Evolutionary conservation across 2,797 vertebrate species (phyloP), one percentile per base, ranked within the genome.

Genomic region (Peromyscus aztecus): DNA sequence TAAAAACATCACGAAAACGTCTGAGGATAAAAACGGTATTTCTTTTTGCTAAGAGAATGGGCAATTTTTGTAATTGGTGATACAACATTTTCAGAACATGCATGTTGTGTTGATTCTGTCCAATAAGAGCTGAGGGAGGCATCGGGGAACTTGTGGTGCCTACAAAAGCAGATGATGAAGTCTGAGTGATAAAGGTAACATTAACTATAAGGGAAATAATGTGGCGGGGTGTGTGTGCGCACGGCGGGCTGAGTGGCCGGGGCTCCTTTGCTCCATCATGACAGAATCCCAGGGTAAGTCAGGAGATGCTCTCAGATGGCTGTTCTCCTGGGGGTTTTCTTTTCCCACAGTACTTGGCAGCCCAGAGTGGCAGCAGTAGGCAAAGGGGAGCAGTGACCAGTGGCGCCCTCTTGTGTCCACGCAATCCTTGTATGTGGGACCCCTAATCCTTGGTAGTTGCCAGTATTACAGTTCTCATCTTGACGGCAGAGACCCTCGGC

Each of bases 101-200:
- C 6, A 69, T 2, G 3, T 83, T 21, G 2, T 0, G 0, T 4
- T 87, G 61, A n/a, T 86, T 49, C 89, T 80, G 40, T 88, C 17
- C 49, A 37, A 86, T 24, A 61, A 0, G 14, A 9, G 7, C 9
- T 87, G 84, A 37, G 23, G 86, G 91, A 94, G 49, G 1, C 61
- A 17, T 6, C 1, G 40, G 3, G 57, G 81, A 29, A 0, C 0
- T 63, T 94, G 37, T 29, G 73, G 61, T 29, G 10, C 3, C 27
- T 93, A 95, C 43, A 87, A 96, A 96, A 59, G 23, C 93, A 65
- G 29, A 3, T 12, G n/a, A 65, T 27, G 77, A 69, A 37, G 57
- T 52, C 52, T 49, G 46, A 89, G 63, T 29, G 11, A 14, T 23
- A 87, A 77, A 81, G 63, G 71, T 43, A 40, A 37, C 0, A 0